Evolutionary conservation across 2,888 invertebrate genomes (phyloP), one percentile per base, ranked within the genome.

Genomic region (Aphidoletes aphidimyza): DNA sequence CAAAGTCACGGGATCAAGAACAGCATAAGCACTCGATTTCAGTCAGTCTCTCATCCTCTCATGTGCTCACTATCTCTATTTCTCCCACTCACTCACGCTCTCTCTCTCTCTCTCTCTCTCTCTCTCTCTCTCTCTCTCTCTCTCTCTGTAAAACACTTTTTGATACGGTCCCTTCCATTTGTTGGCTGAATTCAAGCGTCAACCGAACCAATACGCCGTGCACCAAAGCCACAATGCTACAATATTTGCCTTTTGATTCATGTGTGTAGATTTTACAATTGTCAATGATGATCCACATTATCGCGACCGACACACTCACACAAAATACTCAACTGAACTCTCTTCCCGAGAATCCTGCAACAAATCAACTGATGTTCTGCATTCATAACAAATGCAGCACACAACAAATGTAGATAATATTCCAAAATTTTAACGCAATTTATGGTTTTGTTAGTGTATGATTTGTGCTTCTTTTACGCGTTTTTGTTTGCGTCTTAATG

Each of bases 281-380:
- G 81, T 81, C 81, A 81, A 37, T 37, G 81, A 37, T 81, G 81
- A 81, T 81, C 81, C 81, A 81, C 37, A 81, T 81, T 81, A 81
- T 81, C 81, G 81, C 81, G 37, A 37, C 37, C 81, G 37, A 81
- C 37, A 81, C 81, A 81, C 8, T 69, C 14, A 37, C 69, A 69
- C n/a, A n/a, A n/a, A n/a, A n/a, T n/a, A n/a, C 69, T 69, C 69
- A 69, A 9, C 6, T 26, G 5, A 22, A 8, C 54, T 26, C 54
- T 6, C 54, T 26, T 54, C 54, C 3, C 54, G 42, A 54, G 22
- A 69, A 30, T n/a, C 17, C 69, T 30, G 69, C 69, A 30, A 69
- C 69, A 69, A 69, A 69, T 69, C 69, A 69, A 69, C 69, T 30
- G 69, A 69, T 69, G 34, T 14, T 69, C 14, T 14, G 30, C 11